These are phyloP conservation scores for Cremastinae sp. DNA, from an alignment of 2,888 invertebrate genomes.

Conservation along the genomic window DNA sequence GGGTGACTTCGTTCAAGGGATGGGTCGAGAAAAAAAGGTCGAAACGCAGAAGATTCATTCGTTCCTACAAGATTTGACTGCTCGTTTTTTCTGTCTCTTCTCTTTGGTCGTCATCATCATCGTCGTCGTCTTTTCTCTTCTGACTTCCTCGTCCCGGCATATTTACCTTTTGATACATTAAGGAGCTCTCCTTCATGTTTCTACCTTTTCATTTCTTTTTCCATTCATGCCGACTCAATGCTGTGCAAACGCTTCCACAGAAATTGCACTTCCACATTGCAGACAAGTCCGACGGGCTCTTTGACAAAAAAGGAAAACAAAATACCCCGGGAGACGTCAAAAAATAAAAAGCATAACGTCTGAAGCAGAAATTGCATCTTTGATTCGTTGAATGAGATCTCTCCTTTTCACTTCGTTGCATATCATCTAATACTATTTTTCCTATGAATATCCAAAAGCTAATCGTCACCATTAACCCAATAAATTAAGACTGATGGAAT, in stretches of 20 bases:
- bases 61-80: constrained; percentile 57
- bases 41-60: constrained; percentile 50
- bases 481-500: no score
- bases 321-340: not conserved
- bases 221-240: constrained; percentile 53
- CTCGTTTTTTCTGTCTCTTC: constrained; percentile 56
- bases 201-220: constrained; percentile 54
- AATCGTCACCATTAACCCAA: no score
- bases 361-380: not conserved
- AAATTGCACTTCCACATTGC: constrained; percentile 33
- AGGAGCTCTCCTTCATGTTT: constrained; percentile 34
- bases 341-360: not conserved
- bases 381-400: no score
- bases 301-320: not conserved
- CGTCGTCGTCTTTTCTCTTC: constrained; percentile 21
- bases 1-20: constrained; percentile 34
- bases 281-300: constrained; percentile 47
- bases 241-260: constrained; percentile 54
- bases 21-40: constrained; percentile 47
- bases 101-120: constrained; percentile 13
- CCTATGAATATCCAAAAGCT: no score
- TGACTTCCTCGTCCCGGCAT: constrained; percentile 22
- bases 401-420: no score
- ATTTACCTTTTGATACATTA: constrained; percentile 48
- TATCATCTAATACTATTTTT: no score